Percentiles rank a stretch among this genome's conserved stretches.
Evolutionary conservation across 2,888 invertebrate species (phyloP).

Genomic region (Lathronympha strigana): DNA sequence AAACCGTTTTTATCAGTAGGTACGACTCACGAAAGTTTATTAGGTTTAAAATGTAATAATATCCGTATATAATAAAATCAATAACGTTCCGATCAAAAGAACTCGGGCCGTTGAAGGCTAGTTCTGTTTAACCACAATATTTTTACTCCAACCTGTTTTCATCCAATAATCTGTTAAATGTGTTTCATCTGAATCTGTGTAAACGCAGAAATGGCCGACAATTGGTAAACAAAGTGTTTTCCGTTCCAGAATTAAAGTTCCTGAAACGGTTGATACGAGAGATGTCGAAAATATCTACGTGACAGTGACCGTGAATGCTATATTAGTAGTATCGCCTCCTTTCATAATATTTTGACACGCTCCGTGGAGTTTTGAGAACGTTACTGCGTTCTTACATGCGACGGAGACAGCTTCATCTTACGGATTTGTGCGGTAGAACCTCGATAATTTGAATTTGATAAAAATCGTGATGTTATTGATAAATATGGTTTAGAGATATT

Average conservation of each 20-base stretch:
- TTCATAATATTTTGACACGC: slow-evolving; percentile 33
- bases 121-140: slow-evolving; percentile 1
- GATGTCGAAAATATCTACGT: slow-evolving; percentile 23
- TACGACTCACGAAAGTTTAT: no score
- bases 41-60: no score
- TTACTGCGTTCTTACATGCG: background rate
- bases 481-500: no score
- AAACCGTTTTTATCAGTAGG: no score
- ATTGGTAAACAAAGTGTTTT: slow-evolving; percentile 29
- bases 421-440: slow-evolving; percentile 5
- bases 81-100: background rate
- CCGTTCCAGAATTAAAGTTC: slow-evolving; percentile 22
- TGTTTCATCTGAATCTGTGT: slow-evolving; percentile 18
- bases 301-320: slow-evolving; percentile 34
- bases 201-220: background rate
- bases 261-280: background rate
- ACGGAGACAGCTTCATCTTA: slow-evolving; percentile 4
- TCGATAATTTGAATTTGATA: background rate
- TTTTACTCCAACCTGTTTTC: slow-evolving; percentile 10
- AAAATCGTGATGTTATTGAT: no score
- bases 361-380: slow-evolving; percentile 27
- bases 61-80: no score
- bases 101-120: background rate
- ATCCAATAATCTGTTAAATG: slow-evolving; percentile 23
- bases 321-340: slow-evolving; percentile 18